Evolutionary conservation across 1,140 invertebrate genomes (phyloP), one percentile per base, ranked within the genome.

Genomic region (Heliconius nattereri): DNA sequence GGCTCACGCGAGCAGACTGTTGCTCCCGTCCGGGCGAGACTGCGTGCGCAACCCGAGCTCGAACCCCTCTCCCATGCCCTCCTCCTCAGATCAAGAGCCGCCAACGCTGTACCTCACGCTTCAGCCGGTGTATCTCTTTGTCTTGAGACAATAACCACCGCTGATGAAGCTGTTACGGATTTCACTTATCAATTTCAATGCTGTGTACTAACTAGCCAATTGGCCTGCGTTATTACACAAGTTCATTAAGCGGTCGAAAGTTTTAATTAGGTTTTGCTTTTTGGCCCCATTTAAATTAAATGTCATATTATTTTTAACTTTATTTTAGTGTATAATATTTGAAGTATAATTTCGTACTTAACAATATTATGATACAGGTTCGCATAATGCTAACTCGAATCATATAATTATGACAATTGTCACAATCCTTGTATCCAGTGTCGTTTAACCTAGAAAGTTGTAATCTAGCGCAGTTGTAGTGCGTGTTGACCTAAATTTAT

Each of bases 1-100:
- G 87, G 88, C 88, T 88, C 88, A 91, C 91, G 90, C 90, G 90
- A 89, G 85, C 91, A 91, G 91, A 93, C 92, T 93, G 92, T 93
- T 93, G 91, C 92, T 91, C 85, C 78, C 82, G 87, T 95, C 89
- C 96, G 95, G 86, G 96, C 95, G 95, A 87, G 80, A 94, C 93
- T 83, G 96, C 95, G 86, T 95, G 94, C 82, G 96, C 95, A 83
- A 93, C 92, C 95, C 91, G 37, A 95, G 88, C 87, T 95, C 77
- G 54, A 26, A 70, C 81, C 77, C 78, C 84, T 76, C 83, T 83
- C 81, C 83, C 84, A 77, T 80, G 57, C 82, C 73, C 66, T 71
- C 81, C 81, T n/a, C 74, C 79, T 74, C 80, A 54, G 79, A 84
- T 85, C 78, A 84, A 74, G 81, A 78, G 81, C 84, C 81, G 84